phyloP scores from a whole-genome alignment of 2,113 vertebrate species.

The Nothocercus nigrocapillus region DNA sequence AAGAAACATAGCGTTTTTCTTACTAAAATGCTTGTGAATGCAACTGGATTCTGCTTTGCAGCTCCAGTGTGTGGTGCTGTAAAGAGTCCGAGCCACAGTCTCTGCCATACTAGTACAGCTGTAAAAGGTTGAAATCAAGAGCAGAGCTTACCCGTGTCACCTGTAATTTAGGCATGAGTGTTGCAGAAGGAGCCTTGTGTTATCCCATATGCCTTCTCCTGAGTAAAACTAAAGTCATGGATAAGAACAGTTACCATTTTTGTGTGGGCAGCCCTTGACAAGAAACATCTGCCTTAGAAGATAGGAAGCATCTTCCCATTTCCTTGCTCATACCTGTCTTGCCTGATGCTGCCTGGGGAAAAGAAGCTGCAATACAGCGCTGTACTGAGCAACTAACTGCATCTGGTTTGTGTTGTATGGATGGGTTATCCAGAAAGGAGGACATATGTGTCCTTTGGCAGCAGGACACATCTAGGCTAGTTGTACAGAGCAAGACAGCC shows the following conservation, averaged over 20 bases:
- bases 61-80: too few relatives aligned
- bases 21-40: background rate
- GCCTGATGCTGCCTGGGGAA: too few relatives aligned
- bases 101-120: background rate
- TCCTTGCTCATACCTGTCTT: too few relatives aligned
- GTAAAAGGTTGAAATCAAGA: background rate
- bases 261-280: too few relatives aligned
- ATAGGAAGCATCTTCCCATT: background rate
- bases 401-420: accelerated
- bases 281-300: too few relatives aligned
- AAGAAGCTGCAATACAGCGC: too few relatives aligned
- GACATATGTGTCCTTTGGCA: background rate
- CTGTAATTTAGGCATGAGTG: too few relatives aligned
- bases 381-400: background rate
- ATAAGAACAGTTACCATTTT: too few relatives aligned
- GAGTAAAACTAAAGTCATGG: too few relatives aligned
- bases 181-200: too few relatives aligned
- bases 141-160: too few relatives aligned
- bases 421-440: background rate
- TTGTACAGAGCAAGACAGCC: background rate
- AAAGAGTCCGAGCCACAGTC: background rate
- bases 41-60: background rate
- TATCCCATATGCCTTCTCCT: too few relatives aligned
- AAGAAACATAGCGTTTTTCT: background rate
- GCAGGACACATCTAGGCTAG: background rate